These are phyloP conservation scores for Danio aesculapii DNA, from an alignment of 2,797 vertebrate genomes.

Conservation along the genomic window DNA sequence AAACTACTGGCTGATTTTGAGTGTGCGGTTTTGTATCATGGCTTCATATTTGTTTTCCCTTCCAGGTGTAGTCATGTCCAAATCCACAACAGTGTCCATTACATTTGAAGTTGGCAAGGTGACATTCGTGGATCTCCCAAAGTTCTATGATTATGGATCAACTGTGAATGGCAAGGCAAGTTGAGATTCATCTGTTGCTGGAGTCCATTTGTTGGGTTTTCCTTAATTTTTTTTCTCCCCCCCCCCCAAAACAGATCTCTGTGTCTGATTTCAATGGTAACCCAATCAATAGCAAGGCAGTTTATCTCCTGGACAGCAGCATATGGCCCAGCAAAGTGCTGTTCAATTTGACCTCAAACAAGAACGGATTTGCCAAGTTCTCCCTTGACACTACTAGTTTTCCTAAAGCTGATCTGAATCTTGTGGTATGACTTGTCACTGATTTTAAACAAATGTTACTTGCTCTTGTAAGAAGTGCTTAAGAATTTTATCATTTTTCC, in stretches of 20 bases:
- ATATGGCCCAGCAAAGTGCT: slow-evolving; percentile 16
- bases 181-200: not conserved
- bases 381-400: slow-evolving; percentile 50
- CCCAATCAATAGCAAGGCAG: slow-evolving; percentile 53
- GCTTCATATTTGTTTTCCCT: not conserved
- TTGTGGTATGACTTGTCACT: slow-evolving; percentile 59
- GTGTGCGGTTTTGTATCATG: not conserved
- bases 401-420: not conserved
- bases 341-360: slow-evolving; percentile 70
- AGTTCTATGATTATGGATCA: not conserved
- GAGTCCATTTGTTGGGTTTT: not conserved
- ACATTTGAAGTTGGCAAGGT: slow-evolving; percentile 33
- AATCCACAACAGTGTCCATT: not conserved
- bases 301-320: slow-evolving; percentile 65
- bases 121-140: slow-evolving; percentile 30
- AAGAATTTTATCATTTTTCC: slow-evolving; percentile 61
- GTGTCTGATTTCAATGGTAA: slow-evolving; percentile 64
- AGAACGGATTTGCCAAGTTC: slow-evolving; percentile 66
- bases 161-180: slow-evolving; percentile 37
- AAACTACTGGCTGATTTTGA: no score
- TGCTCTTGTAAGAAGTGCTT: no score
- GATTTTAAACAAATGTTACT: no score
- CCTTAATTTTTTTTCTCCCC: not conserved
- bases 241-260: slow-evolving; percentile 62
- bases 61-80: slow-evolving; percentile 5